Conservation (phyloP, 2,888 invertebrate species). For the Plebejus argus region DNA sequence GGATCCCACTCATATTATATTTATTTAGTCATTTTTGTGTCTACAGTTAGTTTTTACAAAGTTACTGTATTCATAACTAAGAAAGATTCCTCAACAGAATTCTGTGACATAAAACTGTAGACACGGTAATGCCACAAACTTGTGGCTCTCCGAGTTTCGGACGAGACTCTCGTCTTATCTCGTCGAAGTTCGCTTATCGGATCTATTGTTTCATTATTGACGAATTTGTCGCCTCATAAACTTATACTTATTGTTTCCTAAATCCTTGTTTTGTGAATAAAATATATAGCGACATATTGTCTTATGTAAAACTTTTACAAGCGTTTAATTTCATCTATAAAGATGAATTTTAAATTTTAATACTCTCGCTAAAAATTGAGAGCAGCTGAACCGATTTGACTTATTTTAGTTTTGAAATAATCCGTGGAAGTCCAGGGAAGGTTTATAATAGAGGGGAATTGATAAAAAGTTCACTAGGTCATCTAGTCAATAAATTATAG, state of each 20-base stretch:
- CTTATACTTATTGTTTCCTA: conserved; percentile 1
- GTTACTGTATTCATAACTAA: conserved; percentile 46
- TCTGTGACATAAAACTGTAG: not conserved
- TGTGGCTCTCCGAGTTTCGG: conserved; percentile 57
- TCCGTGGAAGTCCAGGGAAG: too few relatives aligned
- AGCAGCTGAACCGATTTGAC: too few relatives aligned
- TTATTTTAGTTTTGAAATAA: too few relatives aligned
- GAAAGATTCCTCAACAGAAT: conserved; percentile 60
- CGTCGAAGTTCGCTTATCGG: conserved; percentile 66
- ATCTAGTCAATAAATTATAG: too few relatives aligned
- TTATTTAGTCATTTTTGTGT: not conserved
- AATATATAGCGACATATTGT: too few relatives aligned
- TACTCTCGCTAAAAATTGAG: too few relatives aligned
- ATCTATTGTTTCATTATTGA: conserved; percentile 26
- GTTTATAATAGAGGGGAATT: too few relatives aligned
- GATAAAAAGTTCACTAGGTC: too few relatives aligned
- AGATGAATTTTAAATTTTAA: too few relatives aligned
- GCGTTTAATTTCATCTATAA: too few relatives aligned
- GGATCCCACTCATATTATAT: not conserved
- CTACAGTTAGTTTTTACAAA: not conserved
- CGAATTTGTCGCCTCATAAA: conserved; percentile 7
- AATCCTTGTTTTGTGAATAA: not conserved
- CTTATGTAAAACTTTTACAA: not conserved
- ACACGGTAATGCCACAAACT: conserved; percentile 20
- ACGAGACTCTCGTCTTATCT: conserved; percentile 50